Conservation (phyloP, 2,797 vertebrate species). For the Chelon auratus region DNA sequence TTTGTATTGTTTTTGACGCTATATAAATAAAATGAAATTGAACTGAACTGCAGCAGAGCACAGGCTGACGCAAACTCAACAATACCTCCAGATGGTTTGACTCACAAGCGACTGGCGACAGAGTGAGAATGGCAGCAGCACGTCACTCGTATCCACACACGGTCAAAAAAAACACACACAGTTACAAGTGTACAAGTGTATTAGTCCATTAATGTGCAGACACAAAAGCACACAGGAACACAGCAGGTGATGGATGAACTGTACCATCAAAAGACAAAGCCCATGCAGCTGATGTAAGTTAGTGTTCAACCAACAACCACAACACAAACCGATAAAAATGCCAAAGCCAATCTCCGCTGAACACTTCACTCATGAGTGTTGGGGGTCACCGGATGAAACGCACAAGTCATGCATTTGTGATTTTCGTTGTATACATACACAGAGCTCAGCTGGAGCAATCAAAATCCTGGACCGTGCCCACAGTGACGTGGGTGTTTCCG, state of each 20-base stretch:
- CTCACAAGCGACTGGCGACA: conserved; percentile 20
- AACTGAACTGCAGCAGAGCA: background rate
- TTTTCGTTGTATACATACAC: conserved; percentile 37
- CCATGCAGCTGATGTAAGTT: conserved; percentile 18
- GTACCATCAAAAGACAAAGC: conserved; percentile 9
- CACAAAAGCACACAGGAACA: conserved; percentile 8
- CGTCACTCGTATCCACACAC: conserved; percentile 7
- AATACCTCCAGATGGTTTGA: conserved; percentile 38
- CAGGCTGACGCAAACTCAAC: conserved; percentile 2
- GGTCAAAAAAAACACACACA: conserved; percentile 1
- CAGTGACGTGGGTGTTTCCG: conserved; percentile 7
- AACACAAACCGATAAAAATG: background rate
- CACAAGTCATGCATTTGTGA: conserved; percentile 12
- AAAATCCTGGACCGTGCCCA: conserved; percentile 21
- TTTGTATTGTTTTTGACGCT: no score
- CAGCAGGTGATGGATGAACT: background rate
- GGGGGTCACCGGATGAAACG: background rate
- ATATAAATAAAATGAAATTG: background rate
- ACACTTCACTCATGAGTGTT: background rate
- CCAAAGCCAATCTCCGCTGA: background rate
- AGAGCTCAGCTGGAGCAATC: conserved; percentile 19
- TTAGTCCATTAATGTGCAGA: background rate
- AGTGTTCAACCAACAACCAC: background rate
- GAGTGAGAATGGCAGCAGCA: conserved; percentile 2
- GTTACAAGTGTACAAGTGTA: background rate